Evolutionary conservation across 2,797 vertebrate species (phyloP), one percentile per base, ranked within the genome.

Genomic region (Antrozous pallidus): DNA sequence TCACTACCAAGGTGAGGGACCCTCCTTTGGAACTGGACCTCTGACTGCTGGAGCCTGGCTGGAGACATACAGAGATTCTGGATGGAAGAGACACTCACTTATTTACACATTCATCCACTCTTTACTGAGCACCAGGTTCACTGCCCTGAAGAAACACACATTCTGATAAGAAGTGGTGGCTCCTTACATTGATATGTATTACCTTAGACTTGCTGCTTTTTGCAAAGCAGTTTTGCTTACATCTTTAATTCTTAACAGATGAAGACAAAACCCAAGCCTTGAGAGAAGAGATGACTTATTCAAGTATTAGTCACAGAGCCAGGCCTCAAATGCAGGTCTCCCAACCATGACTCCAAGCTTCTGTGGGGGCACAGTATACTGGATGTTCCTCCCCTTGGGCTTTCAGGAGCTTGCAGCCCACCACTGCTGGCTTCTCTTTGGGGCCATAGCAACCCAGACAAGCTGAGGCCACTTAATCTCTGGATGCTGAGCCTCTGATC

Each of bases 241-340:
- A 54, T 85, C 69, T 49, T 79, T 49, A n/a, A 78, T 84, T 93
- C 45, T 42, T 80, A 67, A 78, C 13, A 80, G 17, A 85, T 47
- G 81, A 78, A 82, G 84, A 90, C 63, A 87, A 96, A 67, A 86
- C 13, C 17, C 71, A 73, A 33, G 47, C 36, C 47, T 61, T 3
- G 2, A 93, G 70, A 94, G 51, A 74, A 96, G 74, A 96, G n/a
- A 63, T 74, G 81, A 81, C 40, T 84, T 83, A 63, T 65, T 51
- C 26, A 38, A 80, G 18, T 88, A 54, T 69, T 67, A 70, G 56
- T 40, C 51, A 63, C n/a, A 95, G 80, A 90, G 36, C 69, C 38
- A 42, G 49, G 31, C 36, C 28, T 88, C 91, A 49, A 79, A 86
- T 18, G 45, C 51, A 79, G 65, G 47, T 28, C 31, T 91, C 31